A percentile compares a stretch with the other conserved stretches of the same genome.
phyloP scores from a whole-genome alignment of 2,888 invertebrate species.

The Adineta ricciae region DNA sequence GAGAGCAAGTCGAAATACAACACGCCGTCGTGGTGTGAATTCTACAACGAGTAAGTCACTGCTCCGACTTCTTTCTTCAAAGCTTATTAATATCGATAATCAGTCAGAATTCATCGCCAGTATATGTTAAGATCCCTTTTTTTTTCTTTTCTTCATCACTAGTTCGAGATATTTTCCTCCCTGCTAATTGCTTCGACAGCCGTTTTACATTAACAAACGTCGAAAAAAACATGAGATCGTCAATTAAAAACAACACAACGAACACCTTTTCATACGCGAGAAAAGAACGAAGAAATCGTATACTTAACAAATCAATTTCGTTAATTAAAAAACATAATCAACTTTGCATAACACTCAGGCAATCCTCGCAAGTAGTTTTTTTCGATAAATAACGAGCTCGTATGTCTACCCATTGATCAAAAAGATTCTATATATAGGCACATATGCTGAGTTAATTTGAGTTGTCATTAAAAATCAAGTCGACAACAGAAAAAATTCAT shows the following conservation, averaged over 20 bases:
- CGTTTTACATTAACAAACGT: background rate
- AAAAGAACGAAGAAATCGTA: background rate
- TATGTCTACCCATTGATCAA: background rate
- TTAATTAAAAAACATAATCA: background rate
- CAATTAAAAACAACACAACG: background rate
- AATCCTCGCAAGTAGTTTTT: background rate
- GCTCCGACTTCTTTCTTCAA: background rate
- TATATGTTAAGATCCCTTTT: background rate
- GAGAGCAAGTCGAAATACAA: background rate
- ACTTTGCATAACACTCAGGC: background rate
- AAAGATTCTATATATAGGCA: background rate
- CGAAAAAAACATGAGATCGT: background rate
- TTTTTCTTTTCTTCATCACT: background rate
- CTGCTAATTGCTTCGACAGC: background rate
- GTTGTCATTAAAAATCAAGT: background rate
- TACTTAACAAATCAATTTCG: background rate
- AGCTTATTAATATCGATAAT: background rate
- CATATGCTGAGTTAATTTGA: background rate
- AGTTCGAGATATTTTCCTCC: too few species aligned
- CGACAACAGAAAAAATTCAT: background rate
- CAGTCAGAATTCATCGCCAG: background rate
- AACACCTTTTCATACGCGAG: background rate
- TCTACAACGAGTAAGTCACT: background rate
- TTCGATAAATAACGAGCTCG: background rate
- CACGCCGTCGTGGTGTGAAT: background rate